Evolutionary conservation across 2,797 vertebrate genomes (phyloP), one percentile per base, ranked within the genome.

Genomic region (Gila robusta): DNA sequence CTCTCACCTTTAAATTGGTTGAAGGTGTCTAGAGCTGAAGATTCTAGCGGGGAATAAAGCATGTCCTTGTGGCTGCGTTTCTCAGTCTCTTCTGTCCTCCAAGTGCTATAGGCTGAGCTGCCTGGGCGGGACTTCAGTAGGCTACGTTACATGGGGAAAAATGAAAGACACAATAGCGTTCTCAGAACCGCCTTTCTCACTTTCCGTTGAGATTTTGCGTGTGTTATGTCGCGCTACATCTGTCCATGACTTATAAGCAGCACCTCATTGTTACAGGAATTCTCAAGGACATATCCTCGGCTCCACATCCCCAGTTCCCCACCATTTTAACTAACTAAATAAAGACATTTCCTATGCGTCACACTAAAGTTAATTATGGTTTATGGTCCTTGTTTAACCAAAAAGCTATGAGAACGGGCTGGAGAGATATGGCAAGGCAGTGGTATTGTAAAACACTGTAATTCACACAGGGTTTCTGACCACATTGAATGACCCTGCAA

Each of bases 11-110:
- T 77, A 74, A 54, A 80, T 47, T 52, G 21, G 37, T 32, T 28
- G 6, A 47, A 73, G 49, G 71, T 84, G 35, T 23, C 86, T 74
- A 54, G 6, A 19, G 8, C 70, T 62, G 81, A 49, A 28, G 85
- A 83, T 88, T 1, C 9, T 81, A 83, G 78, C 84, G 71, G 69
- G 82, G 79, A 19, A 23, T 35, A 56, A 35, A 39, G 71, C 85
- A 84, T 88, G 89, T 88, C 90, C 90, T 88, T 90, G 85, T 26
- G 79, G 52, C 81, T 83, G 89, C 86, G 37, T 78, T 84, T 49
- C 54, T 47, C 72, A 26, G 47, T 64, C 56, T 52, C 28, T 41
- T 28, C 81, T 59, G 76, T 85, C 52, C 62, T 74, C 49, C 72
- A 7, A 10, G 52, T 49, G 76, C 83, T 2, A 71, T 85, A 79